phyloP scores from a whole-genome alignment of 1,140 invertebrate species.

The Megathymus violae region DNA sequence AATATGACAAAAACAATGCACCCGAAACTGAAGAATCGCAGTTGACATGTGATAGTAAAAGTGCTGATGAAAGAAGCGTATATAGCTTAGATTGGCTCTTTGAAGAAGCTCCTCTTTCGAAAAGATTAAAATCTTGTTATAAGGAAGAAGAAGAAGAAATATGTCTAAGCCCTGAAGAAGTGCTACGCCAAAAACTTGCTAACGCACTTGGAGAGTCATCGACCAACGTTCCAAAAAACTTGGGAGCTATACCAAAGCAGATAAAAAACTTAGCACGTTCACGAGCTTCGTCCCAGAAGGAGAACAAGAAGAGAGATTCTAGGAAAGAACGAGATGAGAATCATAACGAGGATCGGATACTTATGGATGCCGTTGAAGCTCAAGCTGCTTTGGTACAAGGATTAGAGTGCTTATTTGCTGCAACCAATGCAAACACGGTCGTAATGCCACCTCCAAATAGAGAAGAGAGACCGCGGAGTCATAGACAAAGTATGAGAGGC shows the following conservation, averaged over 20 bases:
- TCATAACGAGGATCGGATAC: constrained; percentile 69
- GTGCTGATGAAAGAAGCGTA: constrained; percentile 76
- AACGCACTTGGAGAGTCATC: constrained; percentile 74
- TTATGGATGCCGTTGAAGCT: constrained; percentile 80
- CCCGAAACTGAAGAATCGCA: constrained; percentile 74
- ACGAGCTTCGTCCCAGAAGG: constrained; percentile 78
- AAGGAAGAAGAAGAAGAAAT: constrained; percentile 42
- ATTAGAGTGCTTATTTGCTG: constrained; percentile 79
- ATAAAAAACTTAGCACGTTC: constrained; percentile 80
- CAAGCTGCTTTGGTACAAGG: constrained; percentile 82
- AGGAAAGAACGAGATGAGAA: constrained; percentile 78
- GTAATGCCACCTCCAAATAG: constrained; percentile 77
- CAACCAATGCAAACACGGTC: constrained; percentile 80
- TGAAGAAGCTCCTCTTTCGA: constrained; percentile 59
- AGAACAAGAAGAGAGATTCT: constrained; percentile 81
- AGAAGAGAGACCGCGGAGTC: constrained; percentile 71
- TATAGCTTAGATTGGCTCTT: constrained; percentile 81
- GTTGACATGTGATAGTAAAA: constrained; percentile 72
- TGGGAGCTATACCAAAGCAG: constrained; percentile 91
- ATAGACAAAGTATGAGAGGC: constrained; percentile 71
- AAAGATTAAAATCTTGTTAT: constrained; percentile 34
- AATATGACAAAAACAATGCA: constrained; percentile 51
- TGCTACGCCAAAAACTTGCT: constrained; percentile 63
- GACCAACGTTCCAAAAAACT: constrained; percentile 83
- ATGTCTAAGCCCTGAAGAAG: constrained; percentile 49